Evolutionary conservation across 2,888 invertebrate species (phyloP), one percentile per base, ranked within the genome.

Genomic region (Tachina lurida): DNA sequence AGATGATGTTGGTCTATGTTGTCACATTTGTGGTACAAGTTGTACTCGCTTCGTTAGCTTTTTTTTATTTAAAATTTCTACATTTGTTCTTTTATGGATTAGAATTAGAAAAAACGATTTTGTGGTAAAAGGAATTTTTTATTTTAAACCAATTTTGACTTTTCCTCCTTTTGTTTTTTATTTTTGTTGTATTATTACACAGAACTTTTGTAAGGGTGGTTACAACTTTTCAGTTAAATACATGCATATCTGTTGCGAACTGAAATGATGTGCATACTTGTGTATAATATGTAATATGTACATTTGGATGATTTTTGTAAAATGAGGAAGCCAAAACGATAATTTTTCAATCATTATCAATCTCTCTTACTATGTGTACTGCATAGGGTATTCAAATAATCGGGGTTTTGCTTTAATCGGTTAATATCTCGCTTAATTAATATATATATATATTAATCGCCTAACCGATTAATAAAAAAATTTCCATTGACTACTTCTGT

Each of bases 21-120:
- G 85, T 85, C 78, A 78, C 84, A 80, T 84, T 81, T 85, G 85
- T 83, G 79, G 79, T 71, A 83, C 67, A 83, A 83, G 86, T 86
- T 79, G 52, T 77, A 71, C 75, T 83, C 83, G 79, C 83, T 86
- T 86, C 86, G 83, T 86, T 86, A 86, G 76, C 79, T 83, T 83
- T 83, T 83, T 83, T 83, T 86, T 39, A 75, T 67, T 62, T 62
- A 71, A 47, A 31, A 54, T 74, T 81, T 68, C n/a, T 68, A 45
- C 70, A 39, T 81, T 49, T 73, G 65, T 63, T 63, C 75, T 67
- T 52, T 17, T 63, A 60, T 82, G 58, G 39, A 68, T 76, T 79
- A 47, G 45, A 78, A 19, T 83, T 60, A 60, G 13, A 70, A 75
- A 54, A 83, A 84, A 76, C 68, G 67, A 84, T 84, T 80, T 87